These are phyloP conservation scores for Centroberyx gerrardi DNA, from an alignment of 2,797 vertebrate species.

Conservation along the genomic window DNA sequence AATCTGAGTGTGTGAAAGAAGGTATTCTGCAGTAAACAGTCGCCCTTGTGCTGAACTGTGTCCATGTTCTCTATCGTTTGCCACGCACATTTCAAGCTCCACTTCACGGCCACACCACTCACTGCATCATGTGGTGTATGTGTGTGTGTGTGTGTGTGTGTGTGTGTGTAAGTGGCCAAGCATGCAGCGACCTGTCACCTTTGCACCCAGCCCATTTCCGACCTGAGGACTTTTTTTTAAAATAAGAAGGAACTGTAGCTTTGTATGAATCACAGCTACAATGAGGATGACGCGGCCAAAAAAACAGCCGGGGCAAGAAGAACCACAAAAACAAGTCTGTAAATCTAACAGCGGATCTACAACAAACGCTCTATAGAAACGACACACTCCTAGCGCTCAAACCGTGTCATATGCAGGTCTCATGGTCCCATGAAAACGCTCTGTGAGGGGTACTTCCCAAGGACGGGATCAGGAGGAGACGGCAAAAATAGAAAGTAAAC, in stretches of 20 bases:
- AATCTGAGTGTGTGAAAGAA: background rate
- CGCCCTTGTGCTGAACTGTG: background rate
- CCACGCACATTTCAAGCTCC: conserved; percentile 2
- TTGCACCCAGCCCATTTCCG: background rate
- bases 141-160: conserved; percentile 6
- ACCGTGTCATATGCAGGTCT: conserved; percentile 1
- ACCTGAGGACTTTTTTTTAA: background rate
- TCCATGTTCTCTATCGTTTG: background rate
- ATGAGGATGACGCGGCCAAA: background rate
- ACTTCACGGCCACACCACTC: background rate
- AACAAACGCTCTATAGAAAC: too few species aligned
- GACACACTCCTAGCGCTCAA: background rate
- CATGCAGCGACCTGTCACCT: background rate
- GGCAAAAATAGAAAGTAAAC: background rate
- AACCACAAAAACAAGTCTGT: background rate
- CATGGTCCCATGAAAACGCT: background rate
- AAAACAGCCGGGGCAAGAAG: background rate
- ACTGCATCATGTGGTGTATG: background rate
- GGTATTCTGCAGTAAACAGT: background rate
- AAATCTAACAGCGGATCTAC: too few species aligned
- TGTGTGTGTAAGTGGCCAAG: background rate
- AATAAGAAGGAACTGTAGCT: background rate
- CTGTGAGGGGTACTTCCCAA: background rate
- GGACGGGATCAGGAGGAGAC: background rate
- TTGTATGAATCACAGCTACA: conserved; percentile 1